A percentile compares a stretch with the other conserved stretches of the same genome.
Evolutionary conservation across 2,888 invertebrate species (phyloP).

Genomic region (Orthonevra nobilis): DNA sequence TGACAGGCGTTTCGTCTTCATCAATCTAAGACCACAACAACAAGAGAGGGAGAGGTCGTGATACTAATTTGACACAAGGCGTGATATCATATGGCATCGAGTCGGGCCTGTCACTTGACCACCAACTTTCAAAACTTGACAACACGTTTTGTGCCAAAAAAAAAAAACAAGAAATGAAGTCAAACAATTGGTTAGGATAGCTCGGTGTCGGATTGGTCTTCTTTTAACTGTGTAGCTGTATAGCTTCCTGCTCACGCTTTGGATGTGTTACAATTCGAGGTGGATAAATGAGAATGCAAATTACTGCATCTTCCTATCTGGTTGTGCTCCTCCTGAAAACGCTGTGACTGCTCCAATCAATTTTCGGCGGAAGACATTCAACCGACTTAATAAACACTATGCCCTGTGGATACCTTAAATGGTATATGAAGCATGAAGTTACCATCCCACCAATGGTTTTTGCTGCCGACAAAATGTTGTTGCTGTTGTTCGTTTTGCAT

Average conservation of each 20-base stretch:
- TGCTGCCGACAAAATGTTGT: constrained; percentile 64
- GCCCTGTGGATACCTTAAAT: constrained; percentile 1
- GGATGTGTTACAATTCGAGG: constrained; percentile 67
- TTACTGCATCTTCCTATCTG: constrained; percentile 66
- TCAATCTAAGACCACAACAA: constrained; percentile 53
- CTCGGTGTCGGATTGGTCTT: constrained; percentile 14
- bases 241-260: constrained; percentile 66
- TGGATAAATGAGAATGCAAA: constrained; percentile 68
- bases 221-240: neutral
- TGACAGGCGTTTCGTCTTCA: constrained; percentile 70
- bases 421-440: constrained; percentile 54
- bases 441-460: constrained; percentile 52
- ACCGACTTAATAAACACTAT: constrained; percentile 59
- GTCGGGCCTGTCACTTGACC: constrained; percentile 67
- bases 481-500: constrained; percentile 52
- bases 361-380: constrained; percentile 66
- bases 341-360: constrained; percentile 68
- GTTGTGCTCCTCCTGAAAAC: constrained; percentile 28
- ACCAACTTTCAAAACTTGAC: constrained; percentile 56
- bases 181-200: constrained; percentile 36
- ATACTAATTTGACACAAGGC: constrained; percentile 70
- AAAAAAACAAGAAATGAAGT: neutral
- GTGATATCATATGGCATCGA: constrained; percentile 65
- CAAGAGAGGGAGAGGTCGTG: constrained; percentile 62
- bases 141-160: constrained; percentile 34